A percentile compares a stretch with the other conserved stretches of the same genome.
Conservation (phyloP, 2,888 invertebrate genomes). For the Lasius platythorax region DNA sequence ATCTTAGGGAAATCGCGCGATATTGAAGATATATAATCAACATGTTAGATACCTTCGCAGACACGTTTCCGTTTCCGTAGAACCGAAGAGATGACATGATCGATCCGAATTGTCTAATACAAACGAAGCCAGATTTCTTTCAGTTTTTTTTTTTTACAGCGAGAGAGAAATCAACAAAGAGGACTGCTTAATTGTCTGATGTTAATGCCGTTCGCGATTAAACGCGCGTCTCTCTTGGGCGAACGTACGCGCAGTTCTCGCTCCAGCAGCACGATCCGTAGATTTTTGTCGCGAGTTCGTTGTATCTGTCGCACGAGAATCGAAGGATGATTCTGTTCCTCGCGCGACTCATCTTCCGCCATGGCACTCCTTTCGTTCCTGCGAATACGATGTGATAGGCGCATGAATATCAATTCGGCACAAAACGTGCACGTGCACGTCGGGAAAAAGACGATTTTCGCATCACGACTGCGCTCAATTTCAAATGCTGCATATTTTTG, state of each 20-base stretch:
- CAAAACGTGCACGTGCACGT: slow-evolving; percentile 6
- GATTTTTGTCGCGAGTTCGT: slow-evolving; percentile 66
- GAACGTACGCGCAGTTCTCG: slow-evolving; percentile 56
- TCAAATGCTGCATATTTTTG: not conserved
- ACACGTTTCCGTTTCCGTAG: not conserved
- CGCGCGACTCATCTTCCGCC: slow-evolving; percentile 23
- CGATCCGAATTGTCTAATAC: not conserved
- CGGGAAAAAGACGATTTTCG: slow-evolving; percentile 4
- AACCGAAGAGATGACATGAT: not conserved
- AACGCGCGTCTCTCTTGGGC: slow-evolving; percentile 31
- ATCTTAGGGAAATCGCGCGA: not conserved
- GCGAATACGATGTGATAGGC: not conserved
- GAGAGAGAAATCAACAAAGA: slow-evolving; percentile 61
- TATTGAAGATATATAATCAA: not conserved
- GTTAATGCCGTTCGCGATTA: slow-evolving; percentile 14
- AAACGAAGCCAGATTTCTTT: not conserved
- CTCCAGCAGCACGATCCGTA: slow-evolving; percentile 67
- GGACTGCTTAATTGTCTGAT: slow-evolving; percentile 71
- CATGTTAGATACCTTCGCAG: not conserved
- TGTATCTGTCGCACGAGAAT: slow-evolving; percentile 60
- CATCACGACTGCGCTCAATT: slow-evolving; percentile 32
- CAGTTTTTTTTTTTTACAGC: slow-evolving; percentile 2
- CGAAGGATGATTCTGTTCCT: slow-evolving; percentile 37
- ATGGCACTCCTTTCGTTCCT: not conserved
- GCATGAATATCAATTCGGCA: slow-evolving; percentile 43